These are phyloP conservation scores for Acronicta leporina DNA, from an alignment of 2,888 invertebrate species.

Conservation along the genomic window DNA sequence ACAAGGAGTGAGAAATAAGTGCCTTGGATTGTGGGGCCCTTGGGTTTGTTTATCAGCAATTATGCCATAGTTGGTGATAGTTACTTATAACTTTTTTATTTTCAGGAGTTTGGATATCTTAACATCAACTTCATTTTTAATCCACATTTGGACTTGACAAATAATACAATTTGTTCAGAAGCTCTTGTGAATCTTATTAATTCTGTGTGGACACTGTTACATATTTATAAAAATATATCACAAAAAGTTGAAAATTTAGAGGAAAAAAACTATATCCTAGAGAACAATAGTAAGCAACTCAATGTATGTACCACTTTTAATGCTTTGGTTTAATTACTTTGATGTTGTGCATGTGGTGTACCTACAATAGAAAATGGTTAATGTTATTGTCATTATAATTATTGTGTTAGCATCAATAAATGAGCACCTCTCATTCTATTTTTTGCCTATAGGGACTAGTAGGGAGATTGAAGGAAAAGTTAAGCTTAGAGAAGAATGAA, in stretches of 20 bases:
- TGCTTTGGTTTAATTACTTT: too few species aligned
- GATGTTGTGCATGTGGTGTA: too few species aligned
- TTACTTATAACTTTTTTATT: slow-evolving; percentile 11
- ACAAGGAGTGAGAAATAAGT: too few species aligned
- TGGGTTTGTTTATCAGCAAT: too few species aligned
- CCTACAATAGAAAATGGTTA: too few species aligned
- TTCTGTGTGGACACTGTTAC: slow-evolving; percentile 76
- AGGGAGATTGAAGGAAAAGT: slow-evolving; percentile 71
- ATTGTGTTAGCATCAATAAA: too few species aligned
- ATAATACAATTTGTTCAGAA: slow-evolving; percentile 66
- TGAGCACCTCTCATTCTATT: not conserved
- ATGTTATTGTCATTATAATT: too few species aligned
- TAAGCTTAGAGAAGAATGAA: slow-evolving; percentile 78
- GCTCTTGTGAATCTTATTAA: slow-evolving; percentile 80
- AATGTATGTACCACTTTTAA: slow-evolving; percentile 68
- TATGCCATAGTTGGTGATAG: too few species aligned
- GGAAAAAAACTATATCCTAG: slow-evolving; percentile 78
- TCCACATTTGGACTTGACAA: slow-evolving; percentile 75
- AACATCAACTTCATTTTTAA: slow-evolving; percentile 81
- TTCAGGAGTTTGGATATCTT: slow-evolving; percentile 78
- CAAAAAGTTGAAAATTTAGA: slow-evolving; percentile 71
- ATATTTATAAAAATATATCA: slow-evolving; percentile 73
- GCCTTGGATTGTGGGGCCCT: too few species aligned
- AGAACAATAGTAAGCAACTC: slow-evolving; percentile 78
- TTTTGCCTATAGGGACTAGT: slow-evolving; percentile 66